These are phyloP conservation scores for Bombylius major DNA, from an alignment of 2,888 invertebrate genomes.

Conservation along the genomic window DNA sequence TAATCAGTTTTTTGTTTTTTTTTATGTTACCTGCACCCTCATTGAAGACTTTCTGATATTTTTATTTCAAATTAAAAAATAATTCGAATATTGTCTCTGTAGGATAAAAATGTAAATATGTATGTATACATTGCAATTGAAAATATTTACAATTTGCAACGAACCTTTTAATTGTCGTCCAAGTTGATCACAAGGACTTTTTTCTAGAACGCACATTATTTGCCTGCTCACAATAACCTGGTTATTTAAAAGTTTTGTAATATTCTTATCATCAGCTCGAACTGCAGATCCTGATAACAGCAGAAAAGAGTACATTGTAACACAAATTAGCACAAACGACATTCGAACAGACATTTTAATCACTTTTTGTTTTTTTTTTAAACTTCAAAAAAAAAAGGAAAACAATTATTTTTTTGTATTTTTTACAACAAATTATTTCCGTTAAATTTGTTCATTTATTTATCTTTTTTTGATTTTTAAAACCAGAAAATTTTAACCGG, in stretches of 20 bases:
- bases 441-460: too few relatives aligned
- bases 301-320: constrained; percentile 14
- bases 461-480: not conserved
- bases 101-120: too few relatives aligned
- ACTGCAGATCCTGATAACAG: constrained; percentile 13
- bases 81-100: too few relatives aligned
- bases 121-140: not conserved
- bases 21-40: too few relatives aligned
- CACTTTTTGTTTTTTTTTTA: not conserved
- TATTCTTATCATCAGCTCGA: constrained; percentile 28
- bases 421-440: too few relatives aligned
- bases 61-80: too few relatives aligned
- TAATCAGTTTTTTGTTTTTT: too few relatives aligned
- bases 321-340: constrained; percentile 15
- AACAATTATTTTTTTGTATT: too few relatives aligned
- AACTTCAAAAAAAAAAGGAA: too few relatives aligned
- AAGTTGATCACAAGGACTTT: constrained; percentile 45
- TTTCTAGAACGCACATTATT: constrained; percentile 45
- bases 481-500: not conserved
- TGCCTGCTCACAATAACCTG: constrained; percentile 38
- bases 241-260: constrained; percentile 30
- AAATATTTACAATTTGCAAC: not conserved
- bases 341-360: constrained; percentile 16
- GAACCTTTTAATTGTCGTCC: constrained; percentile 49
- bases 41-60: too few relatives aligned